A percentile compares a stretch with the other conserved stretches of the same genome.
Evolutionary conservation across 2,113 vertebrate genomes (phyloP).

Genomic region (Aegypius monachus): DNA sequence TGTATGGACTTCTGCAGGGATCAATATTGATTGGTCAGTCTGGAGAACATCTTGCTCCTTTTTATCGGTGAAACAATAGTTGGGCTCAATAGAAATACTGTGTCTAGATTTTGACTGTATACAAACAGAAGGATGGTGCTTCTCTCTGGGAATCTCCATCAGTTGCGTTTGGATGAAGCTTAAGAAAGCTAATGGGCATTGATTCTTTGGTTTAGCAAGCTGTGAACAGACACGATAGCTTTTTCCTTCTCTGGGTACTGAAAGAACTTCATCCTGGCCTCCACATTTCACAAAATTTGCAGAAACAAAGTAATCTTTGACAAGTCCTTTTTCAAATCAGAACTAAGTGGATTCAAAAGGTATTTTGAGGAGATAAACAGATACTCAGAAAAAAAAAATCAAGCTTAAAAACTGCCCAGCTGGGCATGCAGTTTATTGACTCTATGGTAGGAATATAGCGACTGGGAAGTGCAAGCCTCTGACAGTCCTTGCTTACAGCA

Average conservation of each 20-base stretch:
- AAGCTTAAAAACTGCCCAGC: neutral
- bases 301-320: neutral
- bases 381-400: neutral
- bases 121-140: neutral
- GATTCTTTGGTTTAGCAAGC: neutral
- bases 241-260: neutral
- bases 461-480: neutral
- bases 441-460: neutral
- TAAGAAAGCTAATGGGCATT: rapidly evolving
- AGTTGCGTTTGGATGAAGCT: neutral
- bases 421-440: neutral
- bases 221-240: neutral
- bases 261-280: neutral
- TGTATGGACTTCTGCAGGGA: neutral
- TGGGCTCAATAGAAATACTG: neutral
- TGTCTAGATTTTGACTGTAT: neutral
- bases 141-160: neutral
- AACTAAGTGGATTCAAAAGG: neutral
- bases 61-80: neutral
- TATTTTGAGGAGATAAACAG: neutral
- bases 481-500: neutral
- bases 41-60: neutral
- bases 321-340: neutral
- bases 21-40: neutral
- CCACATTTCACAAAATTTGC: neutral